These are phyloP conservation scores for Holcopasites calliopsidis DNA, from an alignment of 1,140 invertebrate genomes.

Conservation along the genomic window DNA sequence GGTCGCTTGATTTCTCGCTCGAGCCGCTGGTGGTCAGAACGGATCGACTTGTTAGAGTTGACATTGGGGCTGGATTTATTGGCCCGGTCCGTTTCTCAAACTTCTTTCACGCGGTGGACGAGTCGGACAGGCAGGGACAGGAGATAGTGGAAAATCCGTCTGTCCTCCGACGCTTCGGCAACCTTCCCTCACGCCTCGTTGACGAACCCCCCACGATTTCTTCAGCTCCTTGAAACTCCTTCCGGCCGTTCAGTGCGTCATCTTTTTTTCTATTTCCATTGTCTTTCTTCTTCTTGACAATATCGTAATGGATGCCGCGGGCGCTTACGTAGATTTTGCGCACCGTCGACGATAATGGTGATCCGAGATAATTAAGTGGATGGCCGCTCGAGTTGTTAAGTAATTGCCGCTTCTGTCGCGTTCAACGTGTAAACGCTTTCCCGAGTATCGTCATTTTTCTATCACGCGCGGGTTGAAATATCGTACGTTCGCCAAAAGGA, in stretches of 20 bases:
- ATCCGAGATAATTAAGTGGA: not conserved
- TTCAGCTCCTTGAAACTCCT: not conserved
- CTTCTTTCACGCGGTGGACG: not conserved
- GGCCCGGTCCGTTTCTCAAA: slow-evolving; percentile 24
- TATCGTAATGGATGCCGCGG: slow-evolving; percentile 2
- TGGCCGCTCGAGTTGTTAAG: not conserved
- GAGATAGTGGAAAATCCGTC: slow-evolving; percentile 35
- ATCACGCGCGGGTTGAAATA: too few relatives aligned
- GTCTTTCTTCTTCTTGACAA: not conserved
- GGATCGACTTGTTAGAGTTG: slow-evolving; percentile 53
- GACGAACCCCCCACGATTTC: not conserved
- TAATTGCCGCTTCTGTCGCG: not conserved
- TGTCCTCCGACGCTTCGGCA: slow-evolving; percentile 28
- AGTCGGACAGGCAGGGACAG: too few relatives aligned
- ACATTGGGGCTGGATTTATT: slow-evolving; percentile 56
- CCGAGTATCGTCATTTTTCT: too few relatives aligned
- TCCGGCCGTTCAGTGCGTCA: not conserved
- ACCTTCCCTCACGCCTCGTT: not conserved
- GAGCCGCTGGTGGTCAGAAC: slow-evolving; percentile 22
- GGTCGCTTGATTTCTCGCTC: not conserved
- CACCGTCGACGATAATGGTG: not conserved
- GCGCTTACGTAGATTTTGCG: not conserved
- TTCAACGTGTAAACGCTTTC: not conserved
- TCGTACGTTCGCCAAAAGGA: too few relatives aligned
- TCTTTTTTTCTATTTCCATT: not conserved